Evolutionary conservation across 2,797 vertebrate genomes (phyloP), one percentile per base, ranked within the genome.

Genomic region (Eutrigla gurnardus): DNA sequence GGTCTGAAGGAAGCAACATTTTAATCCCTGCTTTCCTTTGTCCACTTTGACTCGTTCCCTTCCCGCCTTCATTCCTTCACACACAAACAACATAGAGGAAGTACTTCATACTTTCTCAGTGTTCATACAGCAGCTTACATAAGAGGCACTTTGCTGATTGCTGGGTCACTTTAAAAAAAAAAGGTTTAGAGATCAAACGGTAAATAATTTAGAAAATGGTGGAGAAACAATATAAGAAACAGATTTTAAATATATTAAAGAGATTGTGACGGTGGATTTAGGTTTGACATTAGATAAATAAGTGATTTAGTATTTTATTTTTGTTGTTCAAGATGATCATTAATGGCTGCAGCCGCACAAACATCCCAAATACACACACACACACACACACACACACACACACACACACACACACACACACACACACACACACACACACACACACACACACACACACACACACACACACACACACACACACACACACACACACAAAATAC

Each of bases 71-170:
- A 3, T 3, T 33, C 13, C 55, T 53, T 12, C 3, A 13, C 4
- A 3, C 45, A 40, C 33, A 49, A 9, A 8, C 42, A 6, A n/a
- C 13, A 18, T n/a, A 3, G 14, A 65, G 42, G 15, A 2, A 61
- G n/a, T 0, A 5, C 43, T 39, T 35, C 0, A 49, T 54, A 5
- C 45, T 17, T 49, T 7, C 18, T 70, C 69, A 32, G 61, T 4
- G 68, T 53, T 53, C 54, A 40, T 6, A 40, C 64, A 5, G 75
- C 15, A 5, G 65, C 61, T 88, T 84, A 82, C 5, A 6, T 68
- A 53, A 75, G 76, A 80, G 63, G 73, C 75, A 81, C 83, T 86
- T 47, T 32, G 73, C 11, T 70, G 86, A 85, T 86, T 84, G 70
- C 15, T 0, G 39, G 40, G 32, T 25, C 12, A 9, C 55, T 62